Base-by-base conservation (phyloP, 1,140 invertebrate genomes). In the Brachystomella parvula region DNA sequence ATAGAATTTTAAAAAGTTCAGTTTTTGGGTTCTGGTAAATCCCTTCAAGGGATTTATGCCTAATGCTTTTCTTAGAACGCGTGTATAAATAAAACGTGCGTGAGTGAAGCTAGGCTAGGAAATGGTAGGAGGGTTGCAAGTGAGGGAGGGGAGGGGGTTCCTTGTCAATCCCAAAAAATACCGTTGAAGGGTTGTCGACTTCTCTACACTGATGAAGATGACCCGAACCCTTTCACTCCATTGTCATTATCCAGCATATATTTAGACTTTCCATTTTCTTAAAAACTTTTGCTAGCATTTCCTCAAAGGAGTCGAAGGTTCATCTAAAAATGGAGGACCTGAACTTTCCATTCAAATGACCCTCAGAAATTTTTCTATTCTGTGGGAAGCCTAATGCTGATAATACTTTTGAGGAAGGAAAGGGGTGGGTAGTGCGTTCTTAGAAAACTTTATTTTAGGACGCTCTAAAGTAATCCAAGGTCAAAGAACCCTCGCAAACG, bases 391-490 rank as follows among this genome's bases (percentile, higher is more conserved):
- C 49, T 6, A 12, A 12, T 56, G 49, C 24, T 56, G 15, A 6
- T 26, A 6, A 56, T 6, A 12, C 26, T 26, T 59, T 30, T 26
- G 57, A 6, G 21, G 57, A 3, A 59, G 57, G 39, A n/a, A 12
- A n/a, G 39, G 39, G 9, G 9, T 44, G 9, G 9, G 9, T 44
- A 44, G 39, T 12, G n/a, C 9, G 39, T 9, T 44, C n/a, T n/a
- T 21, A 6, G 21, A 12, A 30, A 59, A 59, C 6, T 12, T 26
- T 39, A 64, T 58, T 63, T 67, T 63, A 24, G 61, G 63, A 68
- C 47, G 49, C 6, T 53, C 56, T 35, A 49, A 69, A 69, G 63
- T 65, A 63, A 47, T 53, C 63, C 67, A 69, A 69, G 67, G 67
- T 69, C 63, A 69, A 69, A 65, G 67, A 69, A 69, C 67, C 63